Evolutionary conservation across 2,797 vertebrate genomes (phyloP).

Genomic region (Tokudaia muenninki): DNA sequence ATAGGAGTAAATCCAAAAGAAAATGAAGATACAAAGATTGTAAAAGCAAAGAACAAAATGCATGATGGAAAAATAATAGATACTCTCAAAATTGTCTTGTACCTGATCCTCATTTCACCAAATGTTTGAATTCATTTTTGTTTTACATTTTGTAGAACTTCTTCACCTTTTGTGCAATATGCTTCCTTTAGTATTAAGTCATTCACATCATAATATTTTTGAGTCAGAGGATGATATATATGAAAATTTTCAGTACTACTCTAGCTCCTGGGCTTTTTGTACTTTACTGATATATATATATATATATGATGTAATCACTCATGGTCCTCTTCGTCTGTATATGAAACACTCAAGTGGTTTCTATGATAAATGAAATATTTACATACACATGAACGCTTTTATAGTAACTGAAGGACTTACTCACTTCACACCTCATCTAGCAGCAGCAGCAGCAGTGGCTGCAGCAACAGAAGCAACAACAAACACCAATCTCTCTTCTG

Average conservation of each 20-base stretch:
- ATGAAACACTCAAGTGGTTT: not conserved
- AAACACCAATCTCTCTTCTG: not conserved
- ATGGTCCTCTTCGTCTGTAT: not conserved
- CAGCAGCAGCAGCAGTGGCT: not conserved
- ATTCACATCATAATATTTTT: not conserved
- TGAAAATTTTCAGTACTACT: not conserved
- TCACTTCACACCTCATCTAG: not conserved
- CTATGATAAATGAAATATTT: not conserved
- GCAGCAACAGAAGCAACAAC: too few relatives aligned
- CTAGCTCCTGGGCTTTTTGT: not conserved
- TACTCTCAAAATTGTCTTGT: not conserved
- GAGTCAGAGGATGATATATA: not conserved
- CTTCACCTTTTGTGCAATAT: not conserved
- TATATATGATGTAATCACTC: not conserved
- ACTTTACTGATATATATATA: not conserved
- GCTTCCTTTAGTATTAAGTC: not conserved
- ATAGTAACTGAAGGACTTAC: not conserved
- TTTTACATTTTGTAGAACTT: not conserved
- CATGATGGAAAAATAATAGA: not conserved
- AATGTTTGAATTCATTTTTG: not conserved
- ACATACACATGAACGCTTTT: not conserved
- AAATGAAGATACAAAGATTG: constrained; percentile 19
- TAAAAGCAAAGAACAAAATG: constrained; percentile 38
- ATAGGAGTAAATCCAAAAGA: constrained; percentile 9
- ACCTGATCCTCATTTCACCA: not conserved